These are phyloP conservation scores for Mycetomoellerius zeteki DNA, from an alignment of 1,140 invertebrate species.

Conservation along the genomic window DNA sequence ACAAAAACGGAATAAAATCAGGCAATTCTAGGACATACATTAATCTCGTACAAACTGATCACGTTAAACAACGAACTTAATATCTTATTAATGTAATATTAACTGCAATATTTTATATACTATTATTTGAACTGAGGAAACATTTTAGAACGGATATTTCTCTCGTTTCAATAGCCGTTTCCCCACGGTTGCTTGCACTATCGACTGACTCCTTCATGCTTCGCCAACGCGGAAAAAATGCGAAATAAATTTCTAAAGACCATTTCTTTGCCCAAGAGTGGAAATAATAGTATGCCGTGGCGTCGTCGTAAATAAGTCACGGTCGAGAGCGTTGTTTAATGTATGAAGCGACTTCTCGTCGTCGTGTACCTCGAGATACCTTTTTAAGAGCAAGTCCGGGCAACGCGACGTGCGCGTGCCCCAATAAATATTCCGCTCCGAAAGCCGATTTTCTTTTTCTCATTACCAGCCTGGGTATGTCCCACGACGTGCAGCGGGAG, in stretches of 20 bases:
- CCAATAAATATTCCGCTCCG: conserved; percentile 52
- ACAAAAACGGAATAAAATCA: neutral
- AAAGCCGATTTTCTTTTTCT: conserved; percentile 53
- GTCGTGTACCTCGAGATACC: conserved; percentile 45
- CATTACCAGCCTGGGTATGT: conserved; percentile 87
- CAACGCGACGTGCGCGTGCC: conserved; percentile 29
- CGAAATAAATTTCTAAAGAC: conserved; percentile 63
- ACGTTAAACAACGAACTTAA: neutral
- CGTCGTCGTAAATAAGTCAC: conserved; percentile 65
- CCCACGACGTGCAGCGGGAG: conserved; percentile 85
- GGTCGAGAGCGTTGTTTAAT: conserved; percentile 59
- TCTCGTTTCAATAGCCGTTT: conserved; percentile 7
- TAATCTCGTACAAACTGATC: neutral
- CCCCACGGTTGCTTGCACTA: neutral
- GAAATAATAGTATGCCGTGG: conserved; percentile 50
- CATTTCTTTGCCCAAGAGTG: conserved; percentile 46
- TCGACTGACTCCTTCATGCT: neutral
- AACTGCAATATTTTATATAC: neutral
- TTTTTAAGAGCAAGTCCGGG: conserved; percentile 57
- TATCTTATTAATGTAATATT: conserved; percentile 5
- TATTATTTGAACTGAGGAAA: neutral
- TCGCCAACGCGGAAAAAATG: neutral
- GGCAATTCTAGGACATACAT: neutral
- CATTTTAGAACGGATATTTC: conserved; percentile 17
- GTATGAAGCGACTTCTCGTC: conserved; percentile 53